A percentile compares a stretch with the other conserved stretches of the same genome.
Conservation (phyloP, 2,113 vertebrate genomes). For the Phrynosoma blainvillii region DNA sequence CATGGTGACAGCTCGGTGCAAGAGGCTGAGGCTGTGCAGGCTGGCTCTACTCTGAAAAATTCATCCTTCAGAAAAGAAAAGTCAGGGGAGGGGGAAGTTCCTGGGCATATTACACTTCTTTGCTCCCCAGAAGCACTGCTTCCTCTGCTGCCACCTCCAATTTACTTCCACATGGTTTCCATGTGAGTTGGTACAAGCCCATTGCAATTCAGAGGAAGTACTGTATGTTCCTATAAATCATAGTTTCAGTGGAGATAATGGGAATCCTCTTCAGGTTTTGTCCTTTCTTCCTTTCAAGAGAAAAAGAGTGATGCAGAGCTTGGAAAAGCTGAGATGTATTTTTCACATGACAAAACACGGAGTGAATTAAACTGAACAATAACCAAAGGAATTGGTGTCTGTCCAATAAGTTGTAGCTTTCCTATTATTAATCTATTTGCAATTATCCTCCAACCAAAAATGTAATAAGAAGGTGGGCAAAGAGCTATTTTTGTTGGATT, state of each 20-base stretch:
- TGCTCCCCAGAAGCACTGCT: fast-evolving
- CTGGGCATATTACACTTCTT: neutral
- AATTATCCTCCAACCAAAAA: slow-evolving; percentile 43
- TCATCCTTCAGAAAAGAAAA: neutral
- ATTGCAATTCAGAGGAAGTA: neutral
- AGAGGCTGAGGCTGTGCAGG: slow-evolving; percentile 46
- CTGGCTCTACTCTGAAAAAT: slow-evolving; percentile 43
- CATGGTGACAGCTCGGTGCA: slow-evolving; percentile 39
- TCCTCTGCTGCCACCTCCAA: neutral
- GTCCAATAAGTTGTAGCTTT: neutral
- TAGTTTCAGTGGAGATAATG: neutral
- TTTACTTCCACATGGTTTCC: neutral
- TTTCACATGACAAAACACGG: slow-evolving; percentile 8
- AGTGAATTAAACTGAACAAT: slow-evolving; percentile 2
- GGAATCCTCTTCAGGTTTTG: neutral
- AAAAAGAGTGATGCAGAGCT: neutral
- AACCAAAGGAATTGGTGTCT: neutral
- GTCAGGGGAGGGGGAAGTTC: neutral
- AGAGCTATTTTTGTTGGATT: too few relatives aligned
- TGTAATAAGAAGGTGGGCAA: neutral
- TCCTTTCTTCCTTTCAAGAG: neutral
- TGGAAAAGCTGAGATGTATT: neutral
- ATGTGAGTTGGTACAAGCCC: neutral
- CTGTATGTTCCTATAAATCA: neutral
- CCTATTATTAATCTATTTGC: slow-evolving; percentile 10